These are phyloP conservation scores for Gasteruption jaculator DNA, from an alignment of 2,888 invertebrate species.

Conservation along the genomic window DNA sequence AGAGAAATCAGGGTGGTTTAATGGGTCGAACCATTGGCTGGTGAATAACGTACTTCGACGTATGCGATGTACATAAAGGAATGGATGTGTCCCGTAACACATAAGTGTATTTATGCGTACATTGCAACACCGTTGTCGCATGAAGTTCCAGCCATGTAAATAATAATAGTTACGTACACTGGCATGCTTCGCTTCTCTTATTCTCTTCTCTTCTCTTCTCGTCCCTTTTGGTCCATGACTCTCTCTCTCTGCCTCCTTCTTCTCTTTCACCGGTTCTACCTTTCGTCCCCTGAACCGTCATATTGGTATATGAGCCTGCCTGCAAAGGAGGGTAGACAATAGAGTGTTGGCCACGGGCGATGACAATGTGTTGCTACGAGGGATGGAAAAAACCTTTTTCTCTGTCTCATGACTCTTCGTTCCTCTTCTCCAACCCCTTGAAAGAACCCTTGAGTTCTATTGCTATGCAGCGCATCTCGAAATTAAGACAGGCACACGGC, in stretches of 20 bases:
- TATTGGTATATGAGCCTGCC: slow-evolving; percentile 21
- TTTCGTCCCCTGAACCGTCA: neutral
- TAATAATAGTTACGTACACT: slow-evolving; percentile 34
- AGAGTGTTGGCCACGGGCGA: slow-evolving; percentile 43
- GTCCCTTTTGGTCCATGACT: neutral
- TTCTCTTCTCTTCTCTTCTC: no score
- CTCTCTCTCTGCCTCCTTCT: neutral
- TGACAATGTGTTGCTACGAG: slow-evolving; percentile 34
- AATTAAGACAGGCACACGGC: slow-evolving; percentile 45
- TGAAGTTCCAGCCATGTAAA: slow-evolving; percentile 38
- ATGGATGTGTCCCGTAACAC: slow-evolving; percentile 1
- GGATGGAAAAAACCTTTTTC: slow-evolving; percentile 8
- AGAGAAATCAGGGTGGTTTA: slow-evolving; percentile 28
- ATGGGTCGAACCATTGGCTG: slow-evolving; percentile 20
- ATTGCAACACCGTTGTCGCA: slow-evolving; percentile 22
- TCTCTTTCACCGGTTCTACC: neutral
- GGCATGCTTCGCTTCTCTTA: no score
- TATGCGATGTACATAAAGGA: neutral
- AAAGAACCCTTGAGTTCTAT: slow-evolving; percentile 36
- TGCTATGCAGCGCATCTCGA: slow-evolving; percentile 33
- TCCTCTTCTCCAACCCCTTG: slow-evolving; percentile 22
- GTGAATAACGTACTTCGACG: no score
- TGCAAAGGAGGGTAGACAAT: slow-evolving; percentile 39
- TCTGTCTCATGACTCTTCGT: slow-evolving; percentile 13
- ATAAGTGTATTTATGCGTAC: slow-evolving; percentile 28